A percentile compares a stretch with the other conserved stretches of the same genome.
phyloP scores from a whole-genome alignment of 1,140 invertebrate species.

The Eumaeus atala region DNA sequence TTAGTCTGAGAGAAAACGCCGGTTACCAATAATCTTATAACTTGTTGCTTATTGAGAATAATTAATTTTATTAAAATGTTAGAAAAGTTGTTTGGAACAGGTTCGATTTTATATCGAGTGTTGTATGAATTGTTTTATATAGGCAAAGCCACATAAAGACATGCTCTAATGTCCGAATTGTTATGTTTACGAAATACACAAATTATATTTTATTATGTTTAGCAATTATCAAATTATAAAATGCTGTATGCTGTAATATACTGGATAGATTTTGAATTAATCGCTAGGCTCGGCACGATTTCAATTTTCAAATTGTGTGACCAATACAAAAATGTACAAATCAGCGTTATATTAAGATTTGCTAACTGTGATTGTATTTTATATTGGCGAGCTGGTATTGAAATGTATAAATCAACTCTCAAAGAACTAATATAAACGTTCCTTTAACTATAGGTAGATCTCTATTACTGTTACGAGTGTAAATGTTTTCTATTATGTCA shows the following conservation, averaged over 20 bases:
- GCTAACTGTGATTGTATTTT: slow-evolving; percentile 70
- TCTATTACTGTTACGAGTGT: slow-evolving; percentile 66
- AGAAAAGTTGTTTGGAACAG: slow-evolving; percentile 60
- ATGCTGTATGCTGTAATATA: no score
- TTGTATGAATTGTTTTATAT: slow-evolving; percentile 64
- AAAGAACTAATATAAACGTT: slow-evolving; percentile 66
- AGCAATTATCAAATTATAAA: no score
- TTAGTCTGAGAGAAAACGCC: slow-evolving; percentile 72
- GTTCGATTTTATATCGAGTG: slow-evolving; percentile 49
- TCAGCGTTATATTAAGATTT: slow-evolving; percentile 57
- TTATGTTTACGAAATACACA: slow-evolving; percentile 30
- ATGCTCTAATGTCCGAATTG: slow-evolving; percentile 32
- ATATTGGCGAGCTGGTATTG: slow-evolving; percentile 36
- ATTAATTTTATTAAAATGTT: slow-evolving; percentile 69
- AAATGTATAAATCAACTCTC: slow-evolving; percentile 29
- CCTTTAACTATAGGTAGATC: slow-evolving; percentile 71
- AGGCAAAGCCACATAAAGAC: slow-evolving; percentile 30
- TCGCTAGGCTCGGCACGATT: not conserved
- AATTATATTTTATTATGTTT: no score
- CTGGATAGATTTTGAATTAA: no score
- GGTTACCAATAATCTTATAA: slow-evolving; percentile 73
- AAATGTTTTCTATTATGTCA: slow-evolving; percentile 29
- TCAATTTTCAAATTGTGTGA: slow-evolving; percentile 18
- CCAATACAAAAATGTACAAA: slow-evolving; percentile 23
- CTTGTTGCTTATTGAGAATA: slow-evolving; percentile 72